These are phyloP conservation scores for Eueides isabella DNA, from an alignment of 1,140 invertebrate species.

Conservation along the genomic window DNA sequence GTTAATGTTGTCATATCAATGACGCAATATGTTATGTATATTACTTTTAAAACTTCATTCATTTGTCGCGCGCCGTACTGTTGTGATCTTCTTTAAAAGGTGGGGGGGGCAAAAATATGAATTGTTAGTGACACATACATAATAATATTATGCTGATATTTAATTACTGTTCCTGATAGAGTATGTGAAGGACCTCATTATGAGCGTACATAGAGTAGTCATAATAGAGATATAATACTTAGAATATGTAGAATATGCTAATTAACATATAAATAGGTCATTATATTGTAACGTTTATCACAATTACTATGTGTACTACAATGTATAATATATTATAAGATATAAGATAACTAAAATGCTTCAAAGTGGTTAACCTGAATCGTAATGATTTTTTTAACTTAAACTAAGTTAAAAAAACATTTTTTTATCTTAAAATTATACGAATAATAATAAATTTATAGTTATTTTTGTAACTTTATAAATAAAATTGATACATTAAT, in stretches of 20 bases:
- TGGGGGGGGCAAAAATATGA: not conserved
- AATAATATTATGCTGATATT: not conserved
- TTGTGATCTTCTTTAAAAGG: not conserved
- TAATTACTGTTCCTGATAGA: not conserved
- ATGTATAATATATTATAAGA: no score
- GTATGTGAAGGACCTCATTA: not conserved
- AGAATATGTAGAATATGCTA: not conserved
- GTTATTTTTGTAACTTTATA: no score
- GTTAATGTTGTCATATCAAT: not conserved
- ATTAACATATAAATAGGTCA: not conserved
- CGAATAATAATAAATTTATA: no score
- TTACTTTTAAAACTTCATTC: not conserved
- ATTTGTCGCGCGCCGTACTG: not conserved
- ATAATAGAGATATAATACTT: slow-evolving; percentile 1
- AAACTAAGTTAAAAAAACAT: no score
- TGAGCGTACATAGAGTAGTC: not conserved
- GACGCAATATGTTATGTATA: not conserved
- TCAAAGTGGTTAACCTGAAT: no score
- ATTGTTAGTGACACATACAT: not conserved
- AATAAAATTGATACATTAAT: no score
- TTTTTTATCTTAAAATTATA: no score
- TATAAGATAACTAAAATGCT: no score
- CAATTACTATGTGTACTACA: no score
- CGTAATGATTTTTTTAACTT: no score
- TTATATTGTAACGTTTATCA: not conserved